A percentile compares a stretch with the other conserved stretches of the same genome.
These are phyloP conservation scores for Drosophila repletoides DNA, from an alignment of 1,140 invertebrate species.

Conservation along the genomic window DNA sequence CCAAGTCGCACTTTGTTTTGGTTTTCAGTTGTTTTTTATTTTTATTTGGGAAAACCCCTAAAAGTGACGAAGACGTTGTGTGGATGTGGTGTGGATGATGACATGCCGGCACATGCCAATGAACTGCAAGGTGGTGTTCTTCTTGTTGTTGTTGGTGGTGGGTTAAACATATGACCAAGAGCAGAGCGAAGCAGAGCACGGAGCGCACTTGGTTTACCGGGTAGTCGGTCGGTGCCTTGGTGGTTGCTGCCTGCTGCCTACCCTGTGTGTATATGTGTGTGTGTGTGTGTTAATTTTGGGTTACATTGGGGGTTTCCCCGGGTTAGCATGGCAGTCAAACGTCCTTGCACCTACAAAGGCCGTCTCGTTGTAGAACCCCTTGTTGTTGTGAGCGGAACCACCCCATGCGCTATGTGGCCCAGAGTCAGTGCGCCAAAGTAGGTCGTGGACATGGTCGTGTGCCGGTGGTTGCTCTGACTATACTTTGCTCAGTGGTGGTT, in stretches of 20 bases:
- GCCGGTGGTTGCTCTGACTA: conserved; percentile 58
- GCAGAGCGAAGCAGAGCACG: conserved; percentile 35
- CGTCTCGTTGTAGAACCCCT: conserved; percentile 29
- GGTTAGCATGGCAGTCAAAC: conserved; percentile 42
- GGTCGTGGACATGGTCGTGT: conserved; percentile 53
- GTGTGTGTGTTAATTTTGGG: too few relatives aligned
- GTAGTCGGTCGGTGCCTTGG: conserved; percentile 50
- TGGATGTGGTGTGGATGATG: conserved; percentile 60
- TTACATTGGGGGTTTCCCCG: conserved; percentile 52
- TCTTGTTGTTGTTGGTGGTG: conserved; percentile 44
- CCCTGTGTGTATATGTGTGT: too few relatives aligned
- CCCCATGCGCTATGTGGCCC: conserved; percentile 75
- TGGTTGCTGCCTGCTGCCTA: conserved; percentile 49
- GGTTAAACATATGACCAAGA: conserved; percentile 64
- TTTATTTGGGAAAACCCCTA: conserved; percentile 70
- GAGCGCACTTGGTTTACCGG: conserved; percentile 45
- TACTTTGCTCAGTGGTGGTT: conserved; percentile 64
- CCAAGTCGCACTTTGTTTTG: conserved; percentile 70
- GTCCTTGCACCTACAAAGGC: conserved; percentile 78
- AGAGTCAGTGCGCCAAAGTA: conserved; percentile 75
- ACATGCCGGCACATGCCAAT: conserved; percentile 76
- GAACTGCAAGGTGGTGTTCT: conserved; percentile 33
- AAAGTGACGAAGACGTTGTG: conserved; percentile 75
- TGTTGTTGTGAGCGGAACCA: conserved; percentile 74
- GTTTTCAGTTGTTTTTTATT: conserved; percentile 43